These are phyloP conservation scores for Venustoraphidia nigricollis DNA, from an alignment of 2,888 invertebrate species.

Conservation along the genomic window DNA sequence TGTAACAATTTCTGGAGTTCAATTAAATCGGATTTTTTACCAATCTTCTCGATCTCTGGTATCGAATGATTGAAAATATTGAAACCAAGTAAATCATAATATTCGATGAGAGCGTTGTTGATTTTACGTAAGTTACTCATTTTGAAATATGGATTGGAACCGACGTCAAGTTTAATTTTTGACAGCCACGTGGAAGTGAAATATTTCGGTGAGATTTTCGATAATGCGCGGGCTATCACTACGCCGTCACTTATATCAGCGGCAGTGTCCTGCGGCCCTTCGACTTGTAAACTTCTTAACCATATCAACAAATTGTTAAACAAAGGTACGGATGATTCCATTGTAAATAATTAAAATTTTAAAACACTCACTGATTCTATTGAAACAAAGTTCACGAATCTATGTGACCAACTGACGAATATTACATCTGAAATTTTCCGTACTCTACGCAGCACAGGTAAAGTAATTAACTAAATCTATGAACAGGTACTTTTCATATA, in stretches of 20 bases:
- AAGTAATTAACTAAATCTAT: too few relatives aligned
- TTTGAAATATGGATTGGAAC: conserved; percentile 76
- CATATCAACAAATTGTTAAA: conserved; percentile 33
- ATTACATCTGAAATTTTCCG: too few relatives aligned
- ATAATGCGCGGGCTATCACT: conserved; percentile 68
- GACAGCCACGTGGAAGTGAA: conserved; percentile 63
- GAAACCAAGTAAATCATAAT: conserved; percentile 74
- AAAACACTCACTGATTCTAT: too few relatives aligned
- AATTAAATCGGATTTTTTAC: conserved; percentile 61
- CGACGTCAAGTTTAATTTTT: conserved; percentile 76
- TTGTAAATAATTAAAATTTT: conserved; percentile 7
- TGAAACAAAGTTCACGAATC: too few relatives aligned
- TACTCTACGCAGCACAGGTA: too few relatives aligned
- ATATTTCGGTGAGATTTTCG: conserved; percentile 76
- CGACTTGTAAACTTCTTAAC: conserved; percentile 49
- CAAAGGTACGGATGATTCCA: conserved; percentile 26
- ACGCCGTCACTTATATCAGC: conserved; percentile 78
- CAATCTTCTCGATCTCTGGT: conserved; percentile 77
- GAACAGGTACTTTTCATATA: too few relatives aligned
- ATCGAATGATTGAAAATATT: conserved; percentile 65
- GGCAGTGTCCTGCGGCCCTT: conserved; percentile 37
- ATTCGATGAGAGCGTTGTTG: conserved; percentile 66
- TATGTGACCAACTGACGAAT: too few relatives aligned
- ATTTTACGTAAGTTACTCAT: conserved; percentile 81
- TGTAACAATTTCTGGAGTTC: conserved; percentile 78